Conservation (phyloP, 2,888 invertebrate species). For the Nasonovia ribisnigri region DNA sequence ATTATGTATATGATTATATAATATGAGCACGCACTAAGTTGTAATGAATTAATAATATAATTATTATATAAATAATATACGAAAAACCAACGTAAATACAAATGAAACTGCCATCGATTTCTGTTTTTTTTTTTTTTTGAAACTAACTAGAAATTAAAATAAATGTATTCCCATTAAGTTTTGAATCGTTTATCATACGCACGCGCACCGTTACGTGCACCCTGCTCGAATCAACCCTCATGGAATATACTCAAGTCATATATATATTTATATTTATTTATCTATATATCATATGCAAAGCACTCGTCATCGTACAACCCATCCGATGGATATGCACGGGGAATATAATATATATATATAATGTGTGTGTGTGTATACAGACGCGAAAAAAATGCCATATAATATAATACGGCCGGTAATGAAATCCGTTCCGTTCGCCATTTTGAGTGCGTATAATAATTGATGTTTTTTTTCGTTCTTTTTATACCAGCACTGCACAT, state of each 20-base stretch:
- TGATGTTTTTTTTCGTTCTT: conserved; percentile 45
- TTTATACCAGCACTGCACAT: conserved; percentile 4
- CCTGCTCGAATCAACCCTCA: conserved; percentile 41
- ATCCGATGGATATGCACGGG: conserved; percentile 18
- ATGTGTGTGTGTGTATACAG: not conserved
- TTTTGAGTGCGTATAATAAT: conserved; percentile 60
- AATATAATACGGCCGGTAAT: conserved; percentile 45
- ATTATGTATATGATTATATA: too few relatives aligned
- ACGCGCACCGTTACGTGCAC: not conserved
- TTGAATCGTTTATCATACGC: conserved; percentile 4
- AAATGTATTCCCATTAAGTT: conserved; percentile 3
- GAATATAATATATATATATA: not conserved
- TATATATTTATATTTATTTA: not conserved
- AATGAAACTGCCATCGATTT: not conserved
- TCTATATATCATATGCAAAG: conserved; percentile 19
- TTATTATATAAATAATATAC: not conserved
- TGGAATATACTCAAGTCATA: not conserved
- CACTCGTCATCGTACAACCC: not conserved
- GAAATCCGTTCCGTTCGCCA: conserved; percentile 64
- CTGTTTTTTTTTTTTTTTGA: not conserved
- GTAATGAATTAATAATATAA: not conserved
- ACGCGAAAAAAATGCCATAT: conserved; percentile 19
- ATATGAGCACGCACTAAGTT: not conserved
- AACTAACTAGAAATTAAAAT: conserved; percentile 41
- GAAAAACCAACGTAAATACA: not conserved